These are phyloP conservation scores for Crotalus horridus DNA, from an alignment of 2,113 vertebrate species.

Conservation along the genomic window DNA sequence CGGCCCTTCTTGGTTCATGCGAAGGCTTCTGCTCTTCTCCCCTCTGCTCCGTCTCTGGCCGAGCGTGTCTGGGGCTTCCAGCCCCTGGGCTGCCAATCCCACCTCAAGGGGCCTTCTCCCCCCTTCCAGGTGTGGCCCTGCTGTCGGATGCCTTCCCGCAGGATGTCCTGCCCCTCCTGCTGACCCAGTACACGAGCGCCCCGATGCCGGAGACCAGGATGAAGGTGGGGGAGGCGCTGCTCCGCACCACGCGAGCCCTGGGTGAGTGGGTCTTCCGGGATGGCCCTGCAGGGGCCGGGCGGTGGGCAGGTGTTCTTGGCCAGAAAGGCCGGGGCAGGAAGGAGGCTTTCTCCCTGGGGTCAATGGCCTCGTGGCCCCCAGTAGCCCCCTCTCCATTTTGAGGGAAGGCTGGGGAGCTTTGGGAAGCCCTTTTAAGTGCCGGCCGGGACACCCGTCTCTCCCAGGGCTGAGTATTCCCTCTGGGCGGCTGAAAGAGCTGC, in stretches of 20 bases:
- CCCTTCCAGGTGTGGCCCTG: constrained; percentile 74
- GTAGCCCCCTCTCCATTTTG: neutral
- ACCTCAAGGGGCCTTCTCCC: neutral
- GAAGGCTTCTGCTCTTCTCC: neutral
- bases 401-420: too few species aligned
- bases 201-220: constrained; percentile 76
- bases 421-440: neutral
- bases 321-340: neutral
- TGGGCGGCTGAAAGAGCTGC: neutral
- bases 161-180: constrained; percentile 76
- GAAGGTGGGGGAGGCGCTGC: constrained; percentile 91
- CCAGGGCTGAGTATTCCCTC: neutral
- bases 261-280: constrained; percentile 73
- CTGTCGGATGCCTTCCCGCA: constrained; percentile 82
- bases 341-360: neutral
- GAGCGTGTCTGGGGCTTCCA: too few species aligned
- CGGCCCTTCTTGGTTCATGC: too few species aligned
- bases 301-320: neutral
- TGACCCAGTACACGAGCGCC: constrained; percentile 71
- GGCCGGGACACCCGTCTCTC: too few species aligned
- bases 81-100: too few species aligned
- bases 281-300: neutral
- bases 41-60: neutral
- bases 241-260: constrained; percentile 82
- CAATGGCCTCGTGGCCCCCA: too few species aligned